A percentile compares a stretch with the other conserved stretches of the same genome.
Conservation (phyloP, 2,888 invertebrate species). For the Cataglyphis cursor region DNA sequence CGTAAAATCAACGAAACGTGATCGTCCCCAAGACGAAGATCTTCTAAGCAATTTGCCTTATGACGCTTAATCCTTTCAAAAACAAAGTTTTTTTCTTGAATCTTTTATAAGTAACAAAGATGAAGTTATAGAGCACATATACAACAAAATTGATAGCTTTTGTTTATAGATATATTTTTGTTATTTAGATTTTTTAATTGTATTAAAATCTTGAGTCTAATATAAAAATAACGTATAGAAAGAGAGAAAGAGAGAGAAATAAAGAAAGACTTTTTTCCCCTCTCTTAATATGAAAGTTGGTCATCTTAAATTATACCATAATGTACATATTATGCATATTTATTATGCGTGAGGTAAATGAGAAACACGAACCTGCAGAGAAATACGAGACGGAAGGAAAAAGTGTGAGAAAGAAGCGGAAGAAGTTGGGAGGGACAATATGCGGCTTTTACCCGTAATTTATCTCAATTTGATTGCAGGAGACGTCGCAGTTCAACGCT, state of each 20-base stretch:
- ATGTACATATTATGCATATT: slow-evolving; percentile 28
- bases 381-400: slow-evolving; percentile 13
- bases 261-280: not conserved
- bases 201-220: not conserved
- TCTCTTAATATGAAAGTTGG: slow-evolving; percentile 19
- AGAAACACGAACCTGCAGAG: slow-evolving; percentile 29
- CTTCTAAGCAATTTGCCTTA: not conserved
- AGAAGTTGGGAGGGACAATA: not conserved
- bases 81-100: not conserved
- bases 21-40: slow-evolving; percentile 45
- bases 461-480: slow-evolving; percentile 52
- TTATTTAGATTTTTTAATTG: not conserved
- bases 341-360: slow-evolving; percentile 31
- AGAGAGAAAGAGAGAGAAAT: not conserved
- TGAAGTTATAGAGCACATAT: not conserved
- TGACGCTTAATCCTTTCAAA: not conserved
- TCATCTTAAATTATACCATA: slow-evolving; percentile 17
- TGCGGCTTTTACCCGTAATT: slow-evolving; percentile 40
- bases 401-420: slow-evolving; percentile 13
- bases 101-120: not conserved
- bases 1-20: slow-evolving; percentile 70
- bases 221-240: not conserved
- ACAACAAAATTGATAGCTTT: not conserved
- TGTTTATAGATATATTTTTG: not conserved
- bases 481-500: slow-evolving; percentile 13